Base-by-base conservation (phyloP, 2,888 invertebrate species). In the Acrobasis repandana region DNA sequence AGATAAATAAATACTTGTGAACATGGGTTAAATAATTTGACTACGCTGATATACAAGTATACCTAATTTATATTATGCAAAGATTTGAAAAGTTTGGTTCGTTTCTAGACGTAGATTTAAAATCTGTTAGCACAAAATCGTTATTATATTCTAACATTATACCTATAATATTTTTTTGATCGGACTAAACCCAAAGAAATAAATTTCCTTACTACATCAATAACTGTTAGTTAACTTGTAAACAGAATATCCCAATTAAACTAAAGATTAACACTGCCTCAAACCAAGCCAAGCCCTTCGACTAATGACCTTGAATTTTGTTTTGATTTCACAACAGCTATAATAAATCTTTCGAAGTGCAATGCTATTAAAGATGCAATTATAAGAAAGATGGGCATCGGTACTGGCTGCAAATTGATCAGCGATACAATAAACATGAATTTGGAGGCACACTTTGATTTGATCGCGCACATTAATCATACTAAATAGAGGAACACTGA, bases 261-360 rank as follows among this genome's bases (percentile, higher is more conserved):
- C 36, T n/a, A 52, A 10, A 36, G 28, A 36, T 36, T 9, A 52
- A 16, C 20, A 28, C 28, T 54, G 34, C 54, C 20, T 68, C 73
- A 2, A 20, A 4, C 4, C 28, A 28, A 28, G 6, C 28, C 28
- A 70, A 75, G 76, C 81, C 80, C 78, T 81, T 80, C 73, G 67
- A 85, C 72, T 86, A 86, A 88, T 88, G 82, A 84, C 77, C 78
- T 79, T 71, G 80, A 71, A 76, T 79, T 78, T 75, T 72, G 70
- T 75, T 80, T 81, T 70, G 73, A 72, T 82, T 85, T 80, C 77
- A 77, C 79, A 80, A 82, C 75, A 67, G 63, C 63, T 66, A 69
- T 80, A 77, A 86, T 86, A 82, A 86, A 86, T 86, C 85, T 83
- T 79, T 67, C 61, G 61, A 65, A 66, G 67, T 70, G 71, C 71